phyloP scores from a whole-genome alignment of 2,888 invertebrate genomes.

The Dyspetes luteomarginatus region DNA sequence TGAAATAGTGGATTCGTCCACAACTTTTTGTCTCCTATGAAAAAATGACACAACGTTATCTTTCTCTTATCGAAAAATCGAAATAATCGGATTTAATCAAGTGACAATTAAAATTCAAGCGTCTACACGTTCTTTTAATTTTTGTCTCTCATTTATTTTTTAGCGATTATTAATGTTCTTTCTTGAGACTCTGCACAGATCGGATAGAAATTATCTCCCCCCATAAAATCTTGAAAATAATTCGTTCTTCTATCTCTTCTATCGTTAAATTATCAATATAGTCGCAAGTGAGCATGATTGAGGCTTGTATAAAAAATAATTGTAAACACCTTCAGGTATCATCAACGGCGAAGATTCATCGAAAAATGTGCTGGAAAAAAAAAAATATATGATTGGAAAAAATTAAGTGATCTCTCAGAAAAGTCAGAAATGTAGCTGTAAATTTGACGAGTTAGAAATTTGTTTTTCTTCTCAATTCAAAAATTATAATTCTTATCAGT shows the following conservation, averaged over 20 bases:
- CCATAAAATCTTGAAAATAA: too few species aligned
- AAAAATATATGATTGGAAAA: too few species aligned
- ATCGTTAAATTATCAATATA: background rate
- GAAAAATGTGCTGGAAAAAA: conserved; percentile 1
- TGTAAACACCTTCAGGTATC: too few species aligned
- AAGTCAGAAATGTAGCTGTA: background rate
- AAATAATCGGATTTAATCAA: conserved; percentile 1
- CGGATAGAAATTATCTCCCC: conserved; percentile 1
- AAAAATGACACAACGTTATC: conserved; percentile 1
- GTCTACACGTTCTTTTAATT: background rate
- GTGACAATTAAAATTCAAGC: background rate
- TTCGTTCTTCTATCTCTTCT: background rate
- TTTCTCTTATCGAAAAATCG: background rate
- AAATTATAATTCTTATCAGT: conserved; percentile 1
- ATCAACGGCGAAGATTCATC: too few species aligned
- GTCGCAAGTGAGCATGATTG: too few species aligned
- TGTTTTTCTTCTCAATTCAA: conserved; percentile 10
- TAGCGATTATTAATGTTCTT: conserved; percentile 7
- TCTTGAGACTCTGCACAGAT: conserved; percentile 10
- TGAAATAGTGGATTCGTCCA: background rate
- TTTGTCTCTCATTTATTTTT: conserved; percentile 8
- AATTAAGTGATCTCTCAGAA: too few species aligned
- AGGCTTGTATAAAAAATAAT: too few species aligned
- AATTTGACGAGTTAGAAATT: conserved; percentile 21
- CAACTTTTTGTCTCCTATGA: conserved; percentile 23